Base-by-base conservation (phyloP, 2,113 vertebrate species). In the Eudyptes chrysolophus region DNA sequence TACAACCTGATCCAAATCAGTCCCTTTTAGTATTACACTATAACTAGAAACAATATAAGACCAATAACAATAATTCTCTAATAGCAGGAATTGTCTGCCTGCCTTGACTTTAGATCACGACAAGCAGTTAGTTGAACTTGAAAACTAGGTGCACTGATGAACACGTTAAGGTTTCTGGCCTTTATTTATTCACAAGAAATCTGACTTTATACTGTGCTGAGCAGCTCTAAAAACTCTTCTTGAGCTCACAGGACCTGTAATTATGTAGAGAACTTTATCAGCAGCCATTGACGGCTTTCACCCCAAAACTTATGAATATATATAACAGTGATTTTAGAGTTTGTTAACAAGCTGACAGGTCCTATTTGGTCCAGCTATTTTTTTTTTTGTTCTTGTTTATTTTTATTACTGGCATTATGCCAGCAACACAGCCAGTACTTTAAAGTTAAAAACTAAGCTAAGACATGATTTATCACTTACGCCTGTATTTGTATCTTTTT, bases 401-500 rank as follows among this genome's bases (percentile, higher is more conserved):
- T 88, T 94, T 92, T 86, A 13, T 13, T 86, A 16, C 26, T 65
- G 30, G 15, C 5, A 19, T 13, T 55, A n/a, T 74, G 42, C 29
- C 64, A 95, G 36, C 22, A 83, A 69, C 24, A 54, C 19, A 91
- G 29, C 1, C 42, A 74, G 36, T 54, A 18, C 19, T 84, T 90
- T 27, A 44, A 74, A 72, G 64, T 60, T 84, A 17, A 94, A 70
- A 93, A 81, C 21, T 76, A 76, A 95, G 81, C 7, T 57, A 68
- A 58, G 7, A 48, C 24, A 16, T 60, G 21, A 58, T 84, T 83
- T 94, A 27, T 44, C 13, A 44, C 32, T 60, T 52, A 83, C n/a
- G 27, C 22, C 30, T 48, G 4, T 64, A 14, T 70, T 22, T 36
- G 5, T 91, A 64, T 96, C 42, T 91, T 98, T 98, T 97, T 95